These are phyloP conservation scores for Malacosoma neustria DNA, from an alignment of 2,888 invertebrate species.

Conservation along the genomic window DNA sequence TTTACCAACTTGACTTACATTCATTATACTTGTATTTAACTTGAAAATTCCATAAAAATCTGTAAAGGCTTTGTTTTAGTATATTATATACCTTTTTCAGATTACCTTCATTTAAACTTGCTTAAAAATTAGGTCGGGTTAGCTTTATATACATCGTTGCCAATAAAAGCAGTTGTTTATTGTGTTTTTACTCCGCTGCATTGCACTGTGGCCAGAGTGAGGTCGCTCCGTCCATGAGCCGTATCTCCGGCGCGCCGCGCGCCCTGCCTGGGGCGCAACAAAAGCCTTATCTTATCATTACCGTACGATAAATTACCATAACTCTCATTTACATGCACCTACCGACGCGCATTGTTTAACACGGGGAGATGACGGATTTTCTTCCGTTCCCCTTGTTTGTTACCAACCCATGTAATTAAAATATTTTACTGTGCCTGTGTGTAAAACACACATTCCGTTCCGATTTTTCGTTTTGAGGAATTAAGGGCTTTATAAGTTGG, in stretches of 20 bases:
- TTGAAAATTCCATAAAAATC: no score
- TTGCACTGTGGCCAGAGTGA: slow-evolving; percentile 18
- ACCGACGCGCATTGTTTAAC: slow-evolving; percentile 58
- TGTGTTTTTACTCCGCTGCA: slow-evolving; percentile 5
- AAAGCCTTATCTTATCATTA: slow-evolving; percentile 66
- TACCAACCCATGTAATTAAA: slow-evolving; percentile 14
- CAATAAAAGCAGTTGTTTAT: no score
- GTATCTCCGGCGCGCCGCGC: slow-evolving; percentile 43
- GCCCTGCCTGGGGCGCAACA: slow-evolving; percentile 28
- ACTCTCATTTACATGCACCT: slow-evolving; percentile 66
- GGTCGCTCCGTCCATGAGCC: slow-evolving; percentile 26
- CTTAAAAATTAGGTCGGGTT: no score
- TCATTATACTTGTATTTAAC: no score
- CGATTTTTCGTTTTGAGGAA: no score
- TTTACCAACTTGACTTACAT: no score
- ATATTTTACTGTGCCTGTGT: no score
- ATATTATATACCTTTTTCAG: no score
- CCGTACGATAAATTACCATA: slow-evolving; percentile 66
- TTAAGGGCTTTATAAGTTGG: no score
- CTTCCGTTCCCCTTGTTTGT: slow-evolving; percentile 54
- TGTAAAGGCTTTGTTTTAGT: no score
- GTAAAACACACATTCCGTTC: slow-evolving; percentile 1
- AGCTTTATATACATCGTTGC: no score
- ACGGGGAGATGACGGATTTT: slow-evolving; percentile 66
- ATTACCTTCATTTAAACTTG: no score